Base-by-base conservation (phyloP, 92 coral and sea anemone genomes). In the Bergia sp. region DNA sequence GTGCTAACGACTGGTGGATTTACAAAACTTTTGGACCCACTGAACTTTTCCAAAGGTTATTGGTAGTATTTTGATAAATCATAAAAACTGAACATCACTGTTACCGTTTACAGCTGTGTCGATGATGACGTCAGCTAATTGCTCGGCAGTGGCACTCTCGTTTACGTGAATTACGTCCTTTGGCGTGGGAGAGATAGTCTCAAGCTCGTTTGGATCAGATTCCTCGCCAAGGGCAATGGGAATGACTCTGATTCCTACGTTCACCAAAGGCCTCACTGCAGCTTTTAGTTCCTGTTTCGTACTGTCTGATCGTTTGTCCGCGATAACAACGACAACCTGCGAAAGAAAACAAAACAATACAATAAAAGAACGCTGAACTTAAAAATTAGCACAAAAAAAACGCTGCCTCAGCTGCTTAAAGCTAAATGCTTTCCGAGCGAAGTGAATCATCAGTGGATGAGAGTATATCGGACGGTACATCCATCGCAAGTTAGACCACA, bases 161-260 rank as follows among this genome's bases (percentile, higher is more conserved):
- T 84, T 84, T n/a, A 69, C 87, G n/a, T 72, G 74, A 44, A 84
- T 49, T 1, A 84, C 79, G 36, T 84, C 78, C 7, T 71, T 84
- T 18, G 79, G 87, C 29, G 64, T 73, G 6, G 79, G 77, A 47
- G 87, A 72, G 44, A 84, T 45, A 18, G 55, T 15, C 15, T 84
- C 78, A 37, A 84, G 78, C 44, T 84, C 65, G 18, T 84, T 71
- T 16, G 77, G 10, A 73, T 91, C 93, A 47, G 89, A 81, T 8
- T 86, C 88, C 69, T 83, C 80, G 4, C 91, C 93, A n/a, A 91
- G 73, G 49, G 82, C 72, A 65, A 91, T 89, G 15, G 93, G 86
- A 57, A 91, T 82, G 61, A 91, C 73, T 55, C 76, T 49, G 50
- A 88, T 82, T 1, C 89, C 73, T n/a, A 82, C 86, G 44, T 82